Evolutionary conservation across 2,888 invertebrate species (phyloP).

Genomic region (Lasioglossum lativentre): DNA sequence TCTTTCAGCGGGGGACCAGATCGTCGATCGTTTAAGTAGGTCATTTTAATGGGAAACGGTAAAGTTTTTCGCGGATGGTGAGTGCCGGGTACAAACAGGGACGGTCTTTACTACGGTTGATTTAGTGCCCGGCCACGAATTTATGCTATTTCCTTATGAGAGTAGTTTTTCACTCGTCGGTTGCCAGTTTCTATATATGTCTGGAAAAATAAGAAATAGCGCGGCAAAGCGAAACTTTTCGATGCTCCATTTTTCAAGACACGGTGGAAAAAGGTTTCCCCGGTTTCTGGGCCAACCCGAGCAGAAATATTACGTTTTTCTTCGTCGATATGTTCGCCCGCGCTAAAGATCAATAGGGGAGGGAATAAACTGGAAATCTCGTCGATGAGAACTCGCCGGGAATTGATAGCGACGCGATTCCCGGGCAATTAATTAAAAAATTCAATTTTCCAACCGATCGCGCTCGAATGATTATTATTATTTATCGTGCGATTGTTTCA

Average conservation of each 20-base stretch:
- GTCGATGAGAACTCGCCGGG: background rate
- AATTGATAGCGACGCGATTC: conserved; percentile 10
- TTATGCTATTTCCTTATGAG: conserved; percentile 57
- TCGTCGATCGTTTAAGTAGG: conserved; percentile 39
- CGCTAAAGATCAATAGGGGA: conserved; percentile 19
- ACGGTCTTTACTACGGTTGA: conserved; percentile 61
- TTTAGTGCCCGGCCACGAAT: conserved; percentile 48
- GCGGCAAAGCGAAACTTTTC: conserved; percentile 52
- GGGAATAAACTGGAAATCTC: conserved; percentile 2
- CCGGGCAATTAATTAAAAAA: conserved; percentile 4
- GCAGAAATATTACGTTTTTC: conserved; percentile 30
- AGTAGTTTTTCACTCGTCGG: conserved; percentile 38
- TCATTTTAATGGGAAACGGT: conserved; percentile 31
- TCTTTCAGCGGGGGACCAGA: background rate
- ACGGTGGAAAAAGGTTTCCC: conserved; percentile 25
- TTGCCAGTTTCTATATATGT: background rate
- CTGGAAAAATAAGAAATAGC: conserved; percentile 40
- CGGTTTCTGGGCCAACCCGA: conserved; percentile 14
- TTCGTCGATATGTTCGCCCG: conserved; percentile 1
- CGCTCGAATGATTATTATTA: background rate
- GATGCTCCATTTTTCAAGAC: conserved; percentile 33
- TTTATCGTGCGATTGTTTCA: background rate
- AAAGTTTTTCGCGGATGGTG: conserved; percentile 51
- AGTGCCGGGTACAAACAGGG: conserved; percentile 58
- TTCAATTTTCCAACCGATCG: background rate